Evolutionary conservation across 1,140 invertebrate species (phyloP).

Genomic region (Drosophila gunungcola): DNA sequence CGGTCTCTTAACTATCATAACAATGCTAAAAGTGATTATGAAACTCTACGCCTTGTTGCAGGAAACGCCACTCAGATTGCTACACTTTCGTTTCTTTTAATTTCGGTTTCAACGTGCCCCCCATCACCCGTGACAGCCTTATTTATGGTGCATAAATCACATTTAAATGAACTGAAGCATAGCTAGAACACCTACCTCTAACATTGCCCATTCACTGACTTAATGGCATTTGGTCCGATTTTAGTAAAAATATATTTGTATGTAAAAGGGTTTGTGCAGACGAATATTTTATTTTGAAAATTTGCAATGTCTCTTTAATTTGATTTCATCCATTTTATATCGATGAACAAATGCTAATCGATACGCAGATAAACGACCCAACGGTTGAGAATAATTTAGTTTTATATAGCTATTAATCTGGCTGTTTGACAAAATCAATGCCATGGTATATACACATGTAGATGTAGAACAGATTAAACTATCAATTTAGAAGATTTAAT

Average conservation of each 20-base stretch:
- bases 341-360: not conserved
- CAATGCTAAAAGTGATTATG: not conserved
- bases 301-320: conserved; percentile 40
- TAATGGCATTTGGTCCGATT: conserved; percentile 27
- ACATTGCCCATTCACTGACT: conserved; percentile 25
- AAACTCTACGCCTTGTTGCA: conserved; percentile 36
- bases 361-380: conserved; percentile 5
- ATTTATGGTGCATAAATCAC: conserved; percentile 43
- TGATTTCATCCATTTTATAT: conserved; percentile 33
- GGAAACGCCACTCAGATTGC: conserved; percentile 43
- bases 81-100: conserved; percentile 19
- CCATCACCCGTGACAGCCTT: not conserved
- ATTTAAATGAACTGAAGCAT: conserved; percentile 63
- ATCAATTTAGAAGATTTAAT: not conserved
- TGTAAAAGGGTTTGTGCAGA: not conserved
- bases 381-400: not conserved
- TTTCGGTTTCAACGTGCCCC: conserved; percentile 9
- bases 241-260: conserved; percentile 19
- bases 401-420: conserved; percentile 3
- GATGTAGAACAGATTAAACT: not conserved
- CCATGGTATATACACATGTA: not conserved
- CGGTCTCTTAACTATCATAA: conserved; percentile 1
- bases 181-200: not conserved
- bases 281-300: not conserved
- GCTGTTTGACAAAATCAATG: not conserved